phyloP scores from a whole-genome alignment of 2,888 invertebrate species.

The Synanthedon myopaeformis region DNA sequence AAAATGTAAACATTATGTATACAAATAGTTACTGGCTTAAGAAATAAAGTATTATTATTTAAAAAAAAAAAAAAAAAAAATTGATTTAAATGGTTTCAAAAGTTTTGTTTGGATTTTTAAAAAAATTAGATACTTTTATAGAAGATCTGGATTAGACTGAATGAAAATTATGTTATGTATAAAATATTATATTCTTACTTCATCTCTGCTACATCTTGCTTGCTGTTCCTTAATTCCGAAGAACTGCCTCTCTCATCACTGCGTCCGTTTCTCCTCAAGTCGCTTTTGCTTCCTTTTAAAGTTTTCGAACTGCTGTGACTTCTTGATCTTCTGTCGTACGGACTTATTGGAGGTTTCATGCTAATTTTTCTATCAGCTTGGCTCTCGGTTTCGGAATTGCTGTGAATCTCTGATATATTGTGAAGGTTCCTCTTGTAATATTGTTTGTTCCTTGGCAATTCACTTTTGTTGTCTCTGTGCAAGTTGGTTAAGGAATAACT shows the following conservation, averaged over 20 bases:
- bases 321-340: conserved; percentile 49
- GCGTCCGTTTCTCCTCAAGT: conserved; percentile 24
- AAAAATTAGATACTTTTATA: too few species aligned
- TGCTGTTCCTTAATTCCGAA: conserved; percentile 52
- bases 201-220: conserved; percentile 41
- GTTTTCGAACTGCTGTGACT: conserved; percentile 64
- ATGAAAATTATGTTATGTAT: too few species aligned
- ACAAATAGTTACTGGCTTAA: too few species aligned
- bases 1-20: too few species aligned
- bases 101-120: too few species aligned
- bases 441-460: conserved; percentile 39
- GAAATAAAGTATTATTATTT: too few species aligned
- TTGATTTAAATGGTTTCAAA: too few species aligned
- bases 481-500: conserved; percentile 58
- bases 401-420: conserved; percentile 68
- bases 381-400: conserved; percentile 55
- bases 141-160: too few species aligned
- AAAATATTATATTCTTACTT: conserved; percentile 32
- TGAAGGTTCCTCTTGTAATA: conserved; percentile 65
- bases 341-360: conserved; percentile 55
- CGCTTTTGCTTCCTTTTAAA: conserved; percentile 34
- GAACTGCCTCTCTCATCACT: conserved; percentile 28
- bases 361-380: conserved; percentile 35
- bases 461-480: conserved; percentile 39
- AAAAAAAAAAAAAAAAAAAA: too few species aligned